Percentiles rank a stretch among this genome's conserved stretches.
Conservation (phyloP, 2,797 vertebrate species). For the Borostomias antarcticus region DNA sequence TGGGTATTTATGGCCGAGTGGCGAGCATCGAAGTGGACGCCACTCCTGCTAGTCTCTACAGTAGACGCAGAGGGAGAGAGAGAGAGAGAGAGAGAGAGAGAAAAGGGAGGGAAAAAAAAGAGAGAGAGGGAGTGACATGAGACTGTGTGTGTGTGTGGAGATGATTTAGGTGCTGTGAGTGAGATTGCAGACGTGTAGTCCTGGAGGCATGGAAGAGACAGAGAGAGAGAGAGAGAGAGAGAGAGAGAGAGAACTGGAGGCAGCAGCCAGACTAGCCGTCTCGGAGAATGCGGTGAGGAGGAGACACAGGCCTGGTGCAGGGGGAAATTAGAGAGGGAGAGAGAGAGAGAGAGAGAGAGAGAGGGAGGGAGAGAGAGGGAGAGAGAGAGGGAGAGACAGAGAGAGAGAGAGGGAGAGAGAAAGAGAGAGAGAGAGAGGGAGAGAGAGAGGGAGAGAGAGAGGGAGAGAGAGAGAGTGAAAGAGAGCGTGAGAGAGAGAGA, state of each 20-base stretch:
- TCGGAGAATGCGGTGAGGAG: conserved; percentile 73
- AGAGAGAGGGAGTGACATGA: conserved; percentile 27
- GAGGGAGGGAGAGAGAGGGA: conserved; percentile 54
- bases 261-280: conserved; percentile 74
- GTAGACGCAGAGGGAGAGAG: neutral
- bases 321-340: conserved; percentile 72
- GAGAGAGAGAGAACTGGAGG: conserved; percentile 46
- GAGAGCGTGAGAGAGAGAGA: conserved; percentile 53
- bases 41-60: no score
- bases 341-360: conserved; percentile 50
- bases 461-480: conserved; percentile 53
- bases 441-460: conserved; percentile 50
- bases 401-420: conserved; percentile 48
- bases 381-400: conserved; percentile 54
- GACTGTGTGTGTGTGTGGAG: conserved; percentile 13
- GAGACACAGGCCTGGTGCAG: conserved; percentile 68
- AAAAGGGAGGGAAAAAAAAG: neutral
- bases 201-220: conserved; percentile 48
- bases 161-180: conserved; percentile 71
- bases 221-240: no score
- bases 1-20: conserved; percentile 56
- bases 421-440: conserved; percentile 60
- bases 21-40: neutral
- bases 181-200: conserved; percentile 67
- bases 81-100: neutral